Evolutionary conservation across 2,113 vertebrate genomes (phyloP).

Genomic region (Rana temporaria): DNA sequence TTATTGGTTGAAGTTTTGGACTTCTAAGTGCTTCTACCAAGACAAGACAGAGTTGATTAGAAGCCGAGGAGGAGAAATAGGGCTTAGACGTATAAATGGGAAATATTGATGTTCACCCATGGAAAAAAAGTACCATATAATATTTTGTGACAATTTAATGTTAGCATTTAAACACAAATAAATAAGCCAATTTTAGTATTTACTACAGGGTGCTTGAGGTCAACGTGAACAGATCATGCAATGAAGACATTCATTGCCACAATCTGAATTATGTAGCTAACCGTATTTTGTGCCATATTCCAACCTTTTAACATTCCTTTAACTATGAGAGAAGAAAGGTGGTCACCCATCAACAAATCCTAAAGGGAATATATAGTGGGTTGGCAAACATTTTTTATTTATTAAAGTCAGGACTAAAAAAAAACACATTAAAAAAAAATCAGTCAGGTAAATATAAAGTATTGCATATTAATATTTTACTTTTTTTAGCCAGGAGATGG

Average conservation of each 20-base stretch:
- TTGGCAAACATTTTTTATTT: too few species aligned
- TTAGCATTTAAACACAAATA: not conserved
- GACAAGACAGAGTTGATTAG: constrained; percentile 29
- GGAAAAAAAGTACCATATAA: constrained; percentile 1
- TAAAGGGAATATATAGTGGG: too few species aligned
- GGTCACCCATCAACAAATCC: too few species aligned
- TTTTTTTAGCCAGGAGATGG: too few species aligned
- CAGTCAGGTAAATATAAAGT: too few species aligned
- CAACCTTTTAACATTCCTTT: too few species aligned
- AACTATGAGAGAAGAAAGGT: too few species aligned
- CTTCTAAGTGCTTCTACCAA: constrained; percentile 12
- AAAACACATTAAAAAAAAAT: too few species aligned
- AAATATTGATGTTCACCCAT: not conserved
- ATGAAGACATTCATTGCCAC: not conserved
- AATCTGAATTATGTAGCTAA: not conserved
- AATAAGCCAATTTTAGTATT: not conserved
- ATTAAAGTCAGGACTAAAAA: too few species aligned
- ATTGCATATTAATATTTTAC: too few species aligned
- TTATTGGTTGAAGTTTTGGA: constrained; percentile 40
- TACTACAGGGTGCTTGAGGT: constrained; percentile 7
- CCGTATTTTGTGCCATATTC: not conserved
- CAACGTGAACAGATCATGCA: not conserved
- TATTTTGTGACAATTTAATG: constrained; percentile 43
- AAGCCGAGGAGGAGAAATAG: not conserved
- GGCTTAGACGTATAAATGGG: not conserved